Evolutionary conservation across 2,888 invertebrate species (phyloP).

Genomic region (Drosophila picticornis): DNA sequence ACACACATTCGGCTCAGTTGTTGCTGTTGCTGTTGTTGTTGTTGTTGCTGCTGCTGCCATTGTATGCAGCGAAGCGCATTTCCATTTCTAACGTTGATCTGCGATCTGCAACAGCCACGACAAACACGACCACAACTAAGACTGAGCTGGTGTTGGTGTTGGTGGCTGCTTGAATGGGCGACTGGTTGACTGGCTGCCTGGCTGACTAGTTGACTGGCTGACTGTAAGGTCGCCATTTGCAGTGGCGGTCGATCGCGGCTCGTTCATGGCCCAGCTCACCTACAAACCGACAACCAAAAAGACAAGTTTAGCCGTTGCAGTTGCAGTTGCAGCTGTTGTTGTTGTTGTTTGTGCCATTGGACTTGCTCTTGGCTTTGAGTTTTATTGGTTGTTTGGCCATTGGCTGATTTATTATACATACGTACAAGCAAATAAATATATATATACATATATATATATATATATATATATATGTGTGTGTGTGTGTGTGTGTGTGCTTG

Average conservation of each 20-base stretch:
- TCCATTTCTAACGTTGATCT: slow-evolving; percentile 82
- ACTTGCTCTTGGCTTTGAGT: slow-evolving; percentile 78
- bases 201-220: slow-evolving; percentile 33
- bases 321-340: slow-evolving; percentile 22
- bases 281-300: slow-evolving; percentile 78
- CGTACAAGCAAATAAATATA: slow-evolving; percentile 13
- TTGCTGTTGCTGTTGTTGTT: slow-evolving; percentile 39
- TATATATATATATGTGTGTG: neutral
- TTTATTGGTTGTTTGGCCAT: slow-evolving; percentile 77
- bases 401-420: slow-evolving; percentile 74
- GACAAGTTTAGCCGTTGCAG: slow-evolving; percentile 57
- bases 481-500: slow-evolving; percentile 11
- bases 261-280: slow-evolving; percentile 83
- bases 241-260: slow-evolving; percentile 59
- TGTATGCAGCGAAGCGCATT: slow-evolving; percentile 82
- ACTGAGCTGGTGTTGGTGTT: slow-evolving; percentile 24
- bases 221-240: slow-evolving; percentile 71
- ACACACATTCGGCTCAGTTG: slow-evolving; percentile 78
- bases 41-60: slow-evolving; percentile 50
- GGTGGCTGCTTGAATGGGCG: slow-evolving; percentile 48
- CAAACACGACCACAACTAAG: slow-evolving; percentile 54
- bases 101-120: slow-evolving; percentile 68
- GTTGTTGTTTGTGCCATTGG: slow-evolving; percentile 67
- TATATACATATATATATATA: neutral
- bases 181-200: slow-evolving; percentile 40